Conservation (phyloP, 1,140 invertebrate genomes). For the Trypoxylus dichotomus region DNA sequence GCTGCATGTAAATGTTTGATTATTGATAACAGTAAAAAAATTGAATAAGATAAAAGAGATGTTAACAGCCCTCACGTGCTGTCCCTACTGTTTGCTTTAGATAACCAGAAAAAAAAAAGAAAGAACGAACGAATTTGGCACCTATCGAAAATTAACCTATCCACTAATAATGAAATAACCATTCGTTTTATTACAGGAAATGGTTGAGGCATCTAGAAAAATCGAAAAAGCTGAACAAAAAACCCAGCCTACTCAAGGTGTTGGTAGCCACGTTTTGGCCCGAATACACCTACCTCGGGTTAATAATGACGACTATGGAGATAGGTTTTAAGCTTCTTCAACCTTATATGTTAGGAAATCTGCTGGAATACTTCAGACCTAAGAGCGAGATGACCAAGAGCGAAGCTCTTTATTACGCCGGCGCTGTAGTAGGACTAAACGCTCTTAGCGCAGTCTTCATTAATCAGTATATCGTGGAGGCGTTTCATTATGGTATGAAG, state of each 20-base stretch:
- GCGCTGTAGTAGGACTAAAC: slow-evolving; percentile 60
- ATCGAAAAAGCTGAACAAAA: slow-evolving; percentile 37
- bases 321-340: slow-evolving; percentile 47
- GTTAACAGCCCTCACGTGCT: background rate
- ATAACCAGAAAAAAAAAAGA: too few relatives aligned
- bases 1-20: background rate
- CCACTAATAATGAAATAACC: background rate
- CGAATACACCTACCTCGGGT: slow-evolving; percentile 48
- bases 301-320: slow-evolving; percentile 47
- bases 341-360: slow-evolving; percentile 59
- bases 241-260: slow-evolving; percentile 52
- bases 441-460: slow-evolving; percentile 57
- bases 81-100: background rate
- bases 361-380: slow-evolving; percentile 59
- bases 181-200: slow-evolving; percentile 37
- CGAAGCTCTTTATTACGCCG: slow-evolving; percentile 61
- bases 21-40: background rate
- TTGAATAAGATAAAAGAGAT: background rate
- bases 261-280: slow-evolving; percentile 54
- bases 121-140: background rate
- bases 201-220: slow-evolving; percentile 54
- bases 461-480: slow-evolving; percentile 64
- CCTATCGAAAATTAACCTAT: background rate
- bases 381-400: slow-evolving; percentile 47
- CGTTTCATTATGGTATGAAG: slow-evolving; percentile 64